Base-by-base conservation (phyloP, 1,140 invertebrate genomes). In the Lerema accius region DNA sequence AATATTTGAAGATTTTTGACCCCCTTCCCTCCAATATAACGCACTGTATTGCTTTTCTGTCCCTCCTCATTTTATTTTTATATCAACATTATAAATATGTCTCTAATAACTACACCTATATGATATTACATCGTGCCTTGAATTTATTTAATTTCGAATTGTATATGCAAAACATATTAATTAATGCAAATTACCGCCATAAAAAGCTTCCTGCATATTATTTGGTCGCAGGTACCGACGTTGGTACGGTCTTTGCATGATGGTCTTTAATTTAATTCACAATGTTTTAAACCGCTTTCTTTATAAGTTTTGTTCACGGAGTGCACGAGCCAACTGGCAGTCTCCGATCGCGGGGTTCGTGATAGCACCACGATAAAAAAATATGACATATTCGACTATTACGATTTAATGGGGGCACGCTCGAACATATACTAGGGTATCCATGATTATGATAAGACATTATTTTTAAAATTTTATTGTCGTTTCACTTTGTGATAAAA, bases 181-280 rank as follows among this genome's bases (percentile, higher is more conserved):
- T n/a, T n/a, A n/a, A n/a, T n/a, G n/a, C n/a, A n/a, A n/a, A n/a
- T 81, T 89, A 87, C 85, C 84, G 58, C 83, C 85, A 69, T 83
- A 48, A 67, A 66, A 85, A 4, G 74, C 64, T 43, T 90, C 85
- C 4, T 76, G 67, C 84, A 87, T 86, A 67, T 82, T 88, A 74
- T 83, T 88, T 0, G 82, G 77, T 11, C 63, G 68, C 13, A 90
- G 62, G 65, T 79, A 83, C 17, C 80, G 80, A 9, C 84, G 74
- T 46, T 42, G 48, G 51, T 86, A 88, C 11, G 85, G 85, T 4
- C 85, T 74, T 59, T 87, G 84, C 87, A 90, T 90, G 63, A 37
- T 78, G 40, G 62, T 61, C 13, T 17, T 5, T 16, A 37, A 9
- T 43, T 43, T 40, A 13, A 40, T n/a, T n/a, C n/a, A n/a, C n/a